Evolutionary conservation across 1,140 invertebrate species (phyloP).

Genomic region (Drosophila elegans): DNA sequence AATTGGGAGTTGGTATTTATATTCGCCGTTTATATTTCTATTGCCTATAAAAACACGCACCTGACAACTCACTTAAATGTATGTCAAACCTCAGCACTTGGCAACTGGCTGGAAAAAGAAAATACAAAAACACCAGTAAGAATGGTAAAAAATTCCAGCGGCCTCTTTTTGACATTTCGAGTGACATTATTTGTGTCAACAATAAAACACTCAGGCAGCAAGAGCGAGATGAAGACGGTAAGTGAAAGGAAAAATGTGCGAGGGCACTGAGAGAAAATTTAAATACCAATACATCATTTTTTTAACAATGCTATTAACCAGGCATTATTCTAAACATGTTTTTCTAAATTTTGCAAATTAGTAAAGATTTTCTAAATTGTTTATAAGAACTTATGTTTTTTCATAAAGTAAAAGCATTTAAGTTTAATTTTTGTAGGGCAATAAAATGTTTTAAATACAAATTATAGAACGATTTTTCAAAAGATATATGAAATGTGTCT

Average conservation of each 20-base stretch:
- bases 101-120: slow-evolving; percentile 32
- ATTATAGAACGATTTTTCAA: too few relatives aligned
- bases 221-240: slow-evolving; percentile 26
- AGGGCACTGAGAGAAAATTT: slow-evolving; percentile 19
- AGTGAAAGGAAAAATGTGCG: slow-evolving; percentile 17
- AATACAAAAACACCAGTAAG: not conserved
- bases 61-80: slow-evolving; percentile 77
- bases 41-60: slow-evolving; percentile 60
- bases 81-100: slow-evolving; percentile 68
- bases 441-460: too few relatives aligned
- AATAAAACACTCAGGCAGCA: slow-evolving; percentile 76
- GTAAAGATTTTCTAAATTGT: too few relatives aligned
- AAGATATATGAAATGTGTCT: too few relatives aligned
- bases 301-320: too few relatives aligned
- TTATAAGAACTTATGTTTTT: too few relatives aligned
- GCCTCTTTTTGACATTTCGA: slow-evolving; percentile 81
- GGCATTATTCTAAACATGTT: too few relatives aligned
- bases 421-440: too few relatives aligned
- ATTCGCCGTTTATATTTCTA: slow-evolving; percentile 36
- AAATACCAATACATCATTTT: too few relatives aligned
- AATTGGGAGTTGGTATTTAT: slow-evolving; percentile 36
- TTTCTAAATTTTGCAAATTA: too few relatives aligned
- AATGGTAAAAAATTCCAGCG: slow-evolving; percentile 54
- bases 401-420: too few relatives aligned
- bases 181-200: slow-evolving; percentile 82